Evolutionary conservation across 2,113 vertebrate genomes (phyloP), one percentile per base, ranked within the genome.

Genomic region (Mormyrus iriodes): DNA sequence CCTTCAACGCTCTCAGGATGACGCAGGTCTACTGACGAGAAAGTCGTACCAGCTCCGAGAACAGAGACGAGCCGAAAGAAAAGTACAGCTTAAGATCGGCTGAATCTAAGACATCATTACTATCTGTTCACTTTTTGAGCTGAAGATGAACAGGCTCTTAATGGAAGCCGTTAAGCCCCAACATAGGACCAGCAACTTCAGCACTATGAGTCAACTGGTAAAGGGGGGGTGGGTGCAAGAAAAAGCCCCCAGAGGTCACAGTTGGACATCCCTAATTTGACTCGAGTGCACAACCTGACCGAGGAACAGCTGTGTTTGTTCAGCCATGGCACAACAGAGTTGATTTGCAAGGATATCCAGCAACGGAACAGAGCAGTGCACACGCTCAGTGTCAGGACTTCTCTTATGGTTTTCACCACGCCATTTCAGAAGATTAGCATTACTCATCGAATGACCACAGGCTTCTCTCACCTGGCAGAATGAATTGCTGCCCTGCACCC

Each of bases 381-480:
- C 73, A 42, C 35, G 35, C 35, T 17, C 69, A 39, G 31, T 39
- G 73, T 39, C 73, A 42, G 73, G 35, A 39, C 73, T 39, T 76
- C 73, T 8, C 13, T 76, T 73, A 27, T 39, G 7, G 44, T 87
- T 73, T 51, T 35, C 19, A 19, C 46, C 0, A 21, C 12, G 10
- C 35, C 8, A 21, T 88, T 69, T 31, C 21, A 35, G 85, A 76
- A 73, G 24, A 61, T 55, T 55, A 79, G 2, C 49, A 65, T 39
- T 46, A 52, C 46, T 85, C 17, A 90, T 24, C 44, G 46, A 89
- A 87, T 90, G 31, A 86, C 44, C 46, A 27, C 82, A 73, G 21
- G 85, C 15, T 52, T 31, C 27, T 35, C 61, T 48, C 82, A 85
- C 55, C 42, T 8, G 27, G 15, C n/a, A 39, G 46, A 42, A 88